A percentile compares a stretch with the other conserved stretches of the same genome.
Conservation (phyloP, 2,113 vertebrate genomes). For the Brachirus orientalis region DNA sequence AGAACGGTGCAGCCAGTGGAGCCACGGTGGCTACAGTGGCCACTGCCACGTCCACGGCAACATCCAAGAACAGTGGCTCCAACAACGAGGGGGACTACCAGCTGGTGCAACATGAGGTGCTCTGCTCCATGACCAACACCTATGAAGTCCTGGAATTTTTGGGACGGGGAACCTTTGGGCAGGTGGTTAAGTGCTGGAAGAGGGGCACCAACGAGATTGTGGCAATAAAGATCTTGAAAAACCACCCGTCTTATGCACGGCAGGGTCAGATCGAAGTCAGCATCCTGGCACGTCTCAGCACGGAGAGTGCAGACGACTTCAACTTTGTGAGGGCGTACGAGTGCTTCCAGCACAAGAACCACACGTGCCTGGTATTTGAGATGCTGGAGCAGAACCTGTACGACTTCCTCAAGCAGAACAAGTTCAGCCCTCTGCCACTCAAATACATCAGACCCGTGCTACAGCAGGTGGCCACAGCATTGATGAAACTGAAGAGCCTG, state of each 20-base stretch:
- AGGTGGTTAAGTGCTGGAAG: slow-evolving; percentile 99
- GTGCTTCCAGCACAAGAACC: slow-evolving; percentile 99
- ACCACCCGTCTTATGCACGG: slow-evolving; percentile 96
- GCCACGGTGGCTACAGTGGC: slow-evolving; percentile 89
- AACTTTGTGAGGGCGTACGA: slow-evolving; percentile 98
- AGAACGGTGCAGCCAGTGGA: slow-evolving; percentile 89
- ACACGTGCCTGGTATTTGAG: slow-evolving; percentile 99
- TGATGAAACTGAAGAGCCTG: slow-evolving; percentile 98
- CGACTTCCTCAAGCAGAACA: slow-evolving; percentile 99
- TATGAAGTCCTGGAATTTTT: slow-evolving; percentile 98
- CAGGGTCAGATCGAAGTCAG: slow-evolving; percentile 99
- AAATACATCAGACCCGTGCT: slow-evolving; percentile 97
- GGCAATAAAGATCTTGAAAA: slow-evolving; percentile 98
- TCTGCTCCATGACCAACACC: slow-evolving; percentile 99
- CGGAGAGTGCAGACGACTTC: slow-evolving; percentile 96
- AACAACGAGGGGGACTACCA: slow-evolving; percentile 98
- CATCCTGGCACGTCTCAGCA: slow-evolving; percentile 97
- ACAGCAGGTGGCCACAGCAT: slow-evolving; percentile 96
- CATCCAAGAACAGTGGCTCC: slow-evolving; percentile 96
- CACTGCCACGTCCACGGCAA: slow-evolving; percentile 92
- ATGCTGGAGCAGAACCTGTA: slow-evolving; percentile 99
- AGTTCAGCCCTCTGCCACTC: slow-evolving; percentile 98
- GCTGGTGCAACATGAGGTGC: slow-evolving; percentile 97
- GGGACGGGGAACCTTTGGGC: slow-evolving; percentile 96
- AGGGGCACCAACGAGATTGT: slow-evolving; percentile 98